A percentile compares a stretch with the other conserved stretches of the same genome.
Conservation (phyloP, 1,140 invertebrate species). For the Harpegnathos saltator region DNA sequence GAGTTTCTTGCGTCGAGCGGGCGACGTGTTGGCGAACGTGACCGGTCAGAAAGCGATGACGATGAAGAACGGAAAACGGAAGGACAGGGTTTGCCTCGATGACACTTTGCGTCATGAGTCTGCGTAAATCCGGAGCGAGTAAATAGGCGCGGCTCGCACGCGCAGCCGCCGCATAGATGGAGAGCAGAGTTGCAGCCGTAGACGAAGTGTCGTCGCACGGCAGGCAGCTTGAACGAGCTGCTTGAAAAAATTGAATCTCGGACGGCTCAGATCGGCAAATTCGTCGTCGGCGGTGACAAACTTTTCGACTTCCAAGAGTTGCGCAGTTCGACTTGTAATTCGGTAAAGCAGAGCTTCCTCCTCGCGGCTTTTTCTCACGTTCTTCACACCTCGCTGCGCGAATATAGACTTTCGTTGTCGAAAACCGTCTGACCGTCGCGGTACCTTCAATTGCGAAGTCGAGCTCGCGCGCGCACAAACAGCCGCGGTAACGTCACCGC, state of each 20-base stretch:
- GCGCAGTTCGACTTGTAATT: too few relatives aligned
- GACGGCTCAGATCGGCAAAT: too few relatives aligned
- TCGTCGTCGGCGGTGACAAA: too few relatives aligned
- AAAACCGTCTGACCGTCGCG: too few relatives aligned
- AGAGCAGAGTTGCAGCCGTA: slow-evolving; percentile 50
- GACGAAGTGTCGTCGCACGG: slow-evolving; percentile 7
- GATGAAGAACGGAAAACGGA: slow-evolving; percentile 71
- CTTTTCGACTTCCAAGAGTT: too few relatives aligned
- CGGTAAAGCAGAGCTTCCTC: too few relatives aligned
- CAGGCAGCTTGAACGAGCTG: too few relatives aligned
- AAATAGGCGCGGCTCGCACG: slow-evolving; percentile 68
- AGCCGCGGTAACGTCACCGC: slow-evolving; percentile 44
- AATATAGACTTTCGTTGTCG: too few relatives aligned
- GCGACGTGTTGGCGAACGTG: neutral
- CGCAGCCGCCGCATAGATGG: slow-evolving; percentile 68
- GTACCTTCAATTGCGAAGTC: slow-evolving; percentile 6
- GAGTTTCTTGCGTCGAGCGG: slow-evolving; percentile 10
- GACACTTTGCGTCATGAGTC: slow-evolving; percentile 76
- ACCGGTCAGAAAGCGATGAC: slow-evolving; percentile 54
- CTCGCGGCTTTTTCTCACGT: too few relatives aligned
- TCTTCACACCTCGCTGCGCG: too few relatives aligned
- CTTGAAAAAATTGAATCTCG: neutral
- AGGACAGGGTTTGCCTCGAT: slow-evolving; percentile 77
- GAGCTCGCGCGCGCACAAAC: slow-evolving; percentile 13
- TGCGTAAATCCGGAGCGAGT: slow-evolving; percentile 76